A percentile compares a stretch with the other conserved stretches of the same genome.
Conservation (phyloP, 2,797 vertebrate genomes). For the Protosalanx chinensis region DNA sequence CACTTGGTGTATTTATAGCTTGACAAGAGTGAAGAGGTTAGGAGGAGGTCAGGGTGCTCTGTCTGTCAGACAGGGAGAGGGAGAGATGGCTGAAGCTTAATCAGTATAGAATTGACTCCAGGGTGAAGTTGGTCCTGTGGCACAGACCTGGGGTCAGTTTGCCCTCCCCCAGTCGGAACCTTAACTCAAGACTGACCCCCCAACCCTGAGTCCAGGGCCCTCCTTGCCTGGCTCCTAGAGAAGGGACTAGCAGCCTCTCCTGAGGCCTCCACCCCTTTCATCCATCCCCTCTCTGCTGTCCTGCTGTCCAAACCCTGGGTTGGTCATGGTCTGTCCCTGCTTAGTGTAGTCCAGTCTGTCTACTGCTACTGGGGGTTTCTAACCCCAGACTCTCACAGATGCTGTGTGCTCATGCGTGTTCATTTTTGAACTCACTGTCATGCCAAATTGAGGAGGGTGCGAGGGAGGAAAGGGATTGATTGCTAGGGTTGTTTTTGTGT, state of each 20-base stretch:
- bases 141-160: conserved; percentile 46
- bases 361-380: conserved; percentile 37
- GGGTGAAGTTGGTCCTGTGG: conserved; percentile 28
- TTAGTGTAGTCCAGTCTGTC: conserved; percentile 18
- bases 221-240: conserved; percentile 27
- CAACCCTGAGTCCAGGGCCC: conserved; percentile 23
- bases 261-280: background rate
- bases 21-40: conserved; percentile 22
- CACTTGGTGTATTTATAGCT: conserved; percentile 66
- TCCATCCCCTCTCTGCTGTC: background rate
- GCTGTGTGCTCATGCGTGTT: conserved; percentile 29
- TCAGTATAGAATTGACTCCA: conserved; percentile 23
- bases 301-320: background rate
- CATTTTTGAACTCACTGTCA: conserved; percentile 59
- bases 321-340: background rate
- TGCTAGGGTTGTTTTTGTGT: conserved; percentile 15
- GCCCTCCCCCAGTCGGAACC: conserved; percentile 36
- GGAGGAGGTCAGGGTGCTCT: conserved; percentile 18
- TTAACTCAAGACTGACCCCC: conserved; percentile 51
- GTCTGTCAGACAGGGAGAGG: conserved; percentile 22
- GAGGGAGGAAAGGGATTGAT: conserved; percentile 67
- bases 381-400: conserved; percentile 47
- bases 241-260: background rate
- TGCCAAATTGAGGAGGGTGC: conserved; percentile 70
- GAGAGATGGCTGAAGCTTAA: conserved; percentile 24